These are phyloP conservation scores for Lamprotornis superbus DNA, from an alignment of 2,113 vertebrate species.

Conservation along the genomic window DNA sequence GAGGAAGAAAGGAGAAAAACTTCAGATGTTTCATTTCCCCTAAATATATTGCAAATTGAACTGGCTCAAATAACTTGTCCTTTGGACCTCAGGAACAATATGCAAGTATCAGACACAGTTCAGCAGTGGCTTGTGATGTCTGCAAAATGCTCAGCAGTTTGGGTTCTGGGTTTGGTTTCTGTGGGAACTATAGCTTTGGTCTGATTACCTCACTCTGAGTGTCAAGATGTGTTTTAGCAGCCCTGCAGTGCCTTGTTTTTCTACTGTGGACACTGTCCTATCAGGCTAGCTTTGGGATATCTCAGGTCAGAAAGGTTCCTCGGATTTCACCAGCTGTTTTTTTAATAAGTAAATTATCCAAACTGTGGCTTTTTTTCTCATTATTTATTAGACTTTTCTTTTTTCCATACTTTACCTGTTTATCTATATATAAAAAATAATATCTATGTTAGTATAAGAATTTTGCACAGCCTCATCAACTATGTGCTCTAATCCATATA, in stretches of 20 bases:
- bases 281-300: not conserved
- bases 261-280: not conserved
- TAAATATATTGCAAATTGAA: not conserved
- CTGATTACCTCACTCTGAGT: not conserved
- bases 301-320: not conserved
- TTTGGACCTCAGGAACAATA: not conserved
- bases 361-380: not conserved
- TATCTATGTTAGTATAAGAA: not conserved
- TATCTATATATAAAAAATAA: not conserved
- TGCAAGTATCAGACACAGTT: not conserved
- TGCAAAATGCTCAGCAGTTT: not conserved
- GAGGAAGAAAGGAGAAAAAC: not conserved
- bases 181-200: not conserved
- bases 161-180: not conserved
- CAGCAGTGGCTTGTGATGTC: not conserved
- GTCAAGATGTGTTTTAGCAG: not conserved
- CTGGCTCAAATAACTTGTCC: not conserved
- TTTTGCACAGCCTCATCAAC: not conserved
- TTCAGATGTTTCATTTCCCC: not conserved
- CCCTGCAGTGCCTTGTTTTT: not conserved
- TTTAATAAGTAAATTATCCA: not conserved
- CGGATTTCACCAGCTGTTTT: not conserved
- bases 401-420: not conserved
- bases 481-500: not conserved
- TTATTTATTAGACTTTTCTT: not conserved